Evolutionary conservation across 2,888 invertebrate genomes (phyloP).

Genomic region (Volucella inanis): DNA sequence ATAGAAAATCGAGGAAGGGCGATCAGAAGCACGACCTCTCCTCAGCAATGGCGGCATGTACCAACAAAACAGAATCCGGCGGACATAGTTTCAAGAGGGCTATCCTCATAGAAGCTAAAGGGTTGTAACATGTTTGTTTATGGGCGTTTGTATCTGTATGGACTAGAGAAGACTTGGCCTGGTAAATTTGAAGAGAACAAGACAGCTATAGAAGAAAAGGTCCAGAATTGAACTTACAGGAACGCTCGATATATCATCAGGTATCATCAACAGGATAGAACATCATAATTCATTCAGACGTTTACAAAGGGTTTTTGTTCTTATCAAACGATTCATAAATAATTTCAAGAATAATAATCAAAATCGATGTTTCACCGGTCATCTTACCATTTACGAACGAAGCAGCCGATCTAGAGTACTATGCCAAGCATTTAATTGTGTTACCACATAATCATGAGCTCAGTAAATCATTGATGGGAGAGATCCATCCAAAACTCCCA

Average conservation of each 20-base stretch:
- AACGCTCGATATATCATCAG: neutral
- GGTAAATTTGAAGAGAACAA: no score
- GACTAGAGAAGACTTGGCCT: neutral
- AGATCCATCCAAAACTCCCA: no score
- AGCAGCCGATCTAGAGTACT: no score
- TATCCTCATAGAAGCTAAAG: neutral
- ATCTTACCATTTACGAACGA: neutral
- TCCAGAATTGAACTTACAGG: neutral
- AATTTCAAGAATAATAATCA: neutral
- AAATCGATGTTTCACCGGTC: neutral
- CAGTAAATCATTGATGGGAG: no score
- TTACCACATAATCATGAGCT: no score
- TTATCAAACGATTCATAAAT: neutral
- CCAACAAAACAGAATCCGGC: neutral
- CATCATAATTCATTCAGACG: neutral
- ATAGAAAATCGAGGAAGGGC: no score
- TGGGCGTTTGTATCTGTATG: neutral
- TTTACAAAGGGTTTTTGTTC: neutral
- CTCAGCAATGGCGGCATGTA: neutral
- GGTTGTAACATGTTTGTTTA: neutral
- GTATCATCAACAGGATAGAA: neutral
- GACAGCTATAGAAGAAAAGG: neutral
- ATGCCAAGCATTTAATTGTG: no score
- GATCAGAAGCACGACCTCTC: neutral
- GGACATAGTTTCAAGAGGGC: neutral